Evolutionary conservation across 1,140 invertebrate genomes (phyloP), one percentile per base, ranked within the genome.

Genomic region (Drosophila sturtevanti): DNA sequence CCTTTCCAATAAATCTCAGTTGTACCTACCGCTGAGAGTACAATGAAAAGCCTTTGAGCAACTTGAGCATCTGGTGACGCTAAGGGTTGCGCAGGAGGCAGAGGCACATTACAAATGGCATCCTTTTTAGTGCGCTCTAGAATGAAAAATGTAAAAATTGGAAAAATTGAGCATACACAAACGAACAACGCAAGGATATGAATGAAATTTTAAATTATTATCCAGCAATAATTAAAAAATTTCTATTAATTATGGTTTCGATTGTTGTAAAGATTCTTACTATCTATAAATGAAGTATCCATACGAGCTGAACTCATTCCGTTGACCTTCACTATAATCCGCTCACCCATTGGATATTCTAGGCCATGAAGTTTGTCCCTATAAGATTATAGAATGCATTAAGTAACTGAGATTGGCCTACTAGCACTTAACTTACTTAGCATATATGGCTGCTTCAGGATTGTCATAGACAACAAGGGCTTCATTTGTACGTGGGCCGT

Each of bases 281-380:
- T 89, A 63, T 91, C 90, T 48, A 90, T 91, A 41, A 91, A 91
- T 0, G 90, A 91, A 6, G 85, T 91, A 59, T 91, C 90, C 84
- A 91, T 90, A 0, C 90, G 81, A 12, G 90, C 72, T 11, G 84
- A 90, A 38, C 84, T 91, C 87, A 91, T 90, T 14, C 84, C 86
- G 12, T 89, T 95, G 12, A 95, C 94, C 89, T 95, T 95, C 0
- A 97, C 96, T 74, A 96, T 95, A 69, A 97, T 93, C 38, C 95
- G 93, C 72, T 96, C 95, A 11, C 97, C 96, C 27, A 95, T 95
- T 0, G 97, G 97, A 92, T 97, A 98, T 92, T 98, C 97, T 91
- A 98, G 96, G 0, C 96, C 96, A 92, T 97, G 95, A 21, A 98
- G 93, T 91, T 97, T 97, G 79, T 97, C 96, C 76, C 94, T 93